Conservation (phyloP, 2,797 vertebrate genomes). For the Crenuchus spilurus region DNA sequence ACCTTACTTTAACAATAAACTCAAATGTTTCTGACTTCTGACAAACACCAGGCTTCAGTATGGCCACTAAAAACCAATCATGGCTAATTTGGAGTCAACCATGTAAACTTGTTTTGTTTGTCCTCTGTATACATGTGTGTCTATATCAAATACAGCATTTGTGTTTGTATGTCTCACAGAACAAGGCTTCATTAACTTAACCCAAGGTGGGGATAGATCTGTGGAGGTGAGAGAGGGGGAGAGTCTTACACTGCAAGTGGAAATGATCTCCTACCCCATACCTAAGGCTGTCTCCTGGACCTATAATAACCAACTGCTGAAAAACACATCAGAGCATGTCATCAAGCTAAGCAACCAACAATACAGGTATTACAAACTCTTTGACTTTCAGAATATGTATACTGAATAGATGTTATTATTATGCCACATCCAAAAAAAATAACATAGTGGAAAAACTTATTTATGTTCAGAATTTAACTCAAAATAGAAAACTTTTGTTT, state of each 20-base stretch:
- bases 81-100: too few relatives aligned
- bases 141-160: neutral
- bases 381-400: too few relatives aligned
- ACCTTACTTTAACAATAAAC: too few relatives aligned
- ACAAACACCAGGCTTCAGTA: too few relatives aligned
- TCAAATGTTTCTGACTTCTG: too few relatives aligned
- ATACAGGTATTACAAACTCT: constrained; percentile 82
- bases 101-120: too few relatives aligned
- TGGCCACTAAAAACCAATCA: too few relatives aligned
- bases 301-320: constrained; percentile 82
- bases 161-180: constrained; percentile 69
- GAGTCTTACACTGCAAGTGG: constrained; percentile 85
- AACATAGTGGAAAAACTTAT: too few relatives aligned
- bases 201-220: constrained; percentile 76
- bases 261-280: constrained; percentile 87
- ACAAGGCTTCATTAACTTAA: constrained; percentile 86
- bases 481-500: too few relatives aligned
- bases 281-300: constrained; percentile 83
- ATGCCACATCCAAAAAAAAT: too few relatives aligned
- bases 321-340: constrained; percentile 90
- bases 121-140: neutral
- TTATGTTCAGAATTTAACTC: too few relatives aligned
- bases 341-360: constrained; percentile 82
- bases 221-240: constrained; percentile 88
- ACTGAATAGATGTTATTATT: too few relatives aligned